Evolutionary conservation across 1,140 invertebrate species (phyloP).

Genomic region (Eumeta japonica): DNA sequence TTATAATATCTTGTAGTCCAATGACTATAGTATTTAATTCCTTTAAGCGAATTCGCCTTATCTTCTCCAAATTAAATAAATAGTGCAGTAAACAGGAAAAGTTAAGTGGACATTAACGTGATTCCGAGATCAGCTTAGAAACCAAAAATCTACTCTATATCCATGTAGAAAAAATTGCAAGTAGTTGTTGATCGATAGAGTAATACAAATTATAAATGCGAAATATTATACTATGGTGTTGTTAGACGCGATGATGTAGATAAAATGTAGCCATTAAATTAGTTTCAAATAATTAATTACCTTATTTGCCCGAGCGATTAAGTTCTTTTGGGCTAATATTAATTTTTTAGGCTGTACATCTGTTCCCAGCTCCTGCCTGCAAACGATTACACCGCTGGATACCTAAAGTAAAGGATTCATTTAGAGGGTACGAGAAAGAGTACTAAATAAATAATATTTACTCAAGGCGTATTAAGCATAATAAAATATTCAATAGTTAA

Average conservation of each 20-base stretch:
- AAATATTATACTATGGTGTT: conserved; percentile 1
- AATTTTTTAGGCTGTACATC: conserved; percentile 83
- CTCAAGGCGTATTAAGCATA: neutral
- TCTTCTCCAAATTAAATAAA: no score
- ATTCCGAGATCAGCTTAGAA: no score
- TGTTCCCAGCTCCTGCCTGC: conserved; percentile 72
- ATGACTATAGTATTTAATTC: no score
- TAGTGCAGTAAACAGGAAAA: no score
- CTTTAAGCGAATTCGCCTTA: no score
- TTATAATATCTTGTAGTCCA: no score
- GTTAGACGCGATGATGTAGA: neutral
- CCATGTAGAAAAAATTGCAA: no score
- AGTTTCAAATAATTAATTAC: conserved; percentile 31
- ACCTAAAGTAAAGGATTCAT: conserved; percentile 43
- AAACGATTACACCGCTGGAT: conserved; percentile 75
- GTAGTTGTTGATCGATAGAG: no score
- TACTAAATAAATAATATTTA: neutral
- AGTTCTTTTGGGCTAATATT: conserved; percentile 82
- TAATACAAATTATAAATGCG: no score
- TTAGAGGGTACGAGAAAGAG: neutral
- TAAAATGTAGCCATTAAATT: neutral
- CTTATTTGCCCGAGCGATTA: conserved; percentile 73
- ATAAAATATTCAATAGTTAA: neutral
- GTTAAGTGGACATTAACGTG: no score
- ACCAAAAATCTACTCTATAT: no score